Evolutionary conservation across 2,888 invertebrate genomes (phyloP), one percentile per base, ranked within the genome.

Genomic region (Drosophila pegasa): DNA sequence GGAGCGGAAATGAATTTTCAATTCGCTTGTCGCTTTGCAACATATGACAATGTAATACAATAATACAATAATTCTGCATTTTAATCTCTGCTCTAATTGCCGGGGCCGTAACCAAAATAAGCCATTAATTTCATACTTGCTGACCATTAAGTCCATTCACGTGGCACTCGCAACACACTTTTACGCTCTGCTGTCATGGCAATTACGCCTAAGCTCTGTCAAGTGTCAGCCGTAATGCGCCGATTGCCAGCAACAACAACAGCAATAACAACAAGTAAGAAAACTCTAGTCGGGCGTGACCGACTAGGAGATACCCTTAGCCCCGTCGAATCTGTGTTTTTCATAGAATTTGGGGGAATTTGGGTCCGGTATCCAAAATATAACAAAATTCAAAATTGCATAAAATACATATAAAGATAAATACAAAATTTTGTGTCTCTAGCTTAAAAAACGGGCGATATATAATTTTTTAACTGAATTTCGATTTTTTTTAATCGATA

Each of bases 81-180:
- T 77, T 60, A 75, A 67, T 72, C 78, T 48, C 18, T 12, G 40
- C 60, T 63, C 60, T 78, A 75, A 75, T 75, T 43, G 27, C 54
- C 40, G 57, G 64, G 41, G 61, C 38, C 41, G 52, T 60, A 33
- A 10, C 35, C 48, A 22, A 71, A 54, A 14, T 85, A 88, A 84
- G 83, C 88, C 88, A 80, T 86, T 84, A 84, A 86, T 69, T 72
- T 86, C 71, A 71, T 83, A 83, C 87, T 88, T 88, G 75, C 69
- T 77, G 84, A 68, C 87, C 88, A 83, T 83, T 74, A 83, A 74
- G 61, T 72, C 68, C 88, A 73, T 70, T 79, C 66, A 71, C 66
- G 61, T 43, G 51, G 31, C 40, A 40, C 37, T 55, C 55, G 29
- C 58, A 25, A 56, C 56, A 69, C 52, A 65, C 58, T 61, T 61